Percentiles rank a stretch among this genome's conserved stretches.
phyloP scores from a whole-genome alignment of 35 echinoderm and acorn worm genomes.

The Acanthaster planci region DNA sequence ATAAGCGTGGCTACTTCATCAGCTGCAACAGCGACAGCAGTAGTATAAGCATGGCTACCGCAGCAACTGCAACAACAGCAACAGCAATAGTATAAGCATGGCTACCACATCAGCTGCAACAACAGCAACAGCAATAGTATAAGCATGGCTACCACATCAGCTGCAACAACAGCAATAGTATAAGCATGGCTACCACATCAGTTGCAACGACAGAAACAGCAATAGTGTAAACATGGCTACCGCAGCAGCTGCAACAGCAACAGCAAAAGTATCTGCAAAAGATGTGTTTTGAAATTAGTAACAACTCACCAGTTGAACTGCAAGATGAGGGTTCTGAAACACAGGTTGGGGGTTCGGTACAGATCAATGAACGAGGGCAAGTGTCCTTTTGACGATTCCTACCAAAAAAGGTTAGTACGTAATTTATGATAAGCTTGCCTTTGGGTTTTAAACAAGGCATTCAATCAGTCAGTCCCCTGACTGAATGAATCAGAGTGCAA shows the following conservation, averaged over 20 bases:
- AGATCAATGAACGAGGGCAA: not conserved
- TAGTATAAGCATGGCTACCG: not conserved
- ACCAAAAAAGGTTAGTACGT: no score
- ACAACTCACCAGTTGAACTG: constrained; percentile 15
- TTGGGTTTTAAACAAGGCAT: not conserved
- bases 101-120: no score
- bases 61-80: not conserved
- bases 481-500: not conserved
- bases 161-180: no score
- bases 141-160: not conserved
- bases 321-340: not conserved
- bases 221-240: no score
- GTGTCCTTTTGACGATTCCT: not conserved
- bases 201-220: no score
- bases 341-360: constrained; percentile 4
- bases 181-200: no score
- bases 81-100: not conserved
- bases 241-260: not conserved
- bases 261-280: not conserved
- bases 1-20: no score
- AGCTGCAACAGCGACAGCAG: not conserved
- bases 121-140: not conserved
- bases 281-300: no score
- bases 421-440: not conserved
- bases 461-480: not conserved